A percentile compares a stretch with the other conserved stretches of the same genome.
phyloP scores from a whole-genome alignment of 2,113 vertebrate genomes.

The Apodemus sylvaticus region DNA sequence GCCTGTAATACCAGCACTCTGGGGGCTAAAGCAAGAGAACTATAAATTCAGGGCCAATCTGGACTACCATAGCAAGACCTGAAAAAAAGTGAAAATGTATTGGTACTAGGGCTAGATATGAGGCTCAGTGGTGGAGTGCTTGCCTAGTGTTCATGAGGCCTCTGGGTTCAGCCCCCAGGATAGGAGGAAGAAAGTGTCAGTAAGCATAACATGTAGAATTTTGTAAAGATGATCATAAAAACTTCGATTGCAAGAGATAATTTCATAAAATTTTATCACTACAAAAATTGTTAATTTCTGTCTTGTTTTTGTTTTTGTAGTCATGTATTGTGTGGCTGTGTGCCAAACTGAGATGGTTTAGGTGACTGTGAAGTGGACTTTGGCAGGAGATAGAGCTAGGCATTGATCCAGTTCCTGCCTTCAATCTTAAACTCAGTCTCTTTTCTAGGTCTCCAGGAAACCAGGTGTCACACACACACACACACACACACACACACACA shows the following conservation, averaged over 20 bases:
- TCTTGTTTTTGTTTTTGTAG: neutral
- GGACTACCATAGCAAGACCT: too few species aligned
- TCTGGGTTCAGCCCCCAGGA: neutral
- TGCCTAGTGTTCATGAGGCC: too few species aligned
- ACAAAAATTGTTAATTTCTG: neutral
- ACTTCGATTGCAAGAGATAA: neutral
- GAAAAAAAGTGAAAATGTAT: too few species aligned
- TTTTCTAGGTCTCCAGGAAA: neutral
- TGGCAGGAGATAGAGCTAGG: neutral
- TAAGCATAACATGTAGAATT: neutral
- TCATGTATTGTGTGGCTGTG: neutral
- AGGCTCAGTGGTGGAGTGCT: too few species aligned
- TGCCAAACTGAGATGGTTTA: neutral
- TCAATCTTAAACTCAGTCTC: constrained; percentile 2
- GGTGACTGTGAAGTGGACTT: neutral
- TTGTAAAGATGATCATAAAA: neutral
- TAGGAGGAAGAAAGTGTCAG: neutral
- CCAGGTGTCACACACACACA: neutral
- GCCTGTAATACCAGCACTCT: neutral
- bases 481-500: too few species aligned
- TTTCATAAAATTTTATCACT: neutral
- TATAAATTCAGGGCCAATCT: too few species aligned
- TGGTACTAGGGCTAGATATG: too few species aligned
- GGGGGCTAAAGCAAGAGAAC: neutral
- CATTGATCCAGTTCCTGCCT: neutral